Evolutionary conservation across 2,113 vertebrate genomes (phyloP), one percentile per base, ranked within the genome.

Genomic region (Todiramphus saurophagus): DNA sequence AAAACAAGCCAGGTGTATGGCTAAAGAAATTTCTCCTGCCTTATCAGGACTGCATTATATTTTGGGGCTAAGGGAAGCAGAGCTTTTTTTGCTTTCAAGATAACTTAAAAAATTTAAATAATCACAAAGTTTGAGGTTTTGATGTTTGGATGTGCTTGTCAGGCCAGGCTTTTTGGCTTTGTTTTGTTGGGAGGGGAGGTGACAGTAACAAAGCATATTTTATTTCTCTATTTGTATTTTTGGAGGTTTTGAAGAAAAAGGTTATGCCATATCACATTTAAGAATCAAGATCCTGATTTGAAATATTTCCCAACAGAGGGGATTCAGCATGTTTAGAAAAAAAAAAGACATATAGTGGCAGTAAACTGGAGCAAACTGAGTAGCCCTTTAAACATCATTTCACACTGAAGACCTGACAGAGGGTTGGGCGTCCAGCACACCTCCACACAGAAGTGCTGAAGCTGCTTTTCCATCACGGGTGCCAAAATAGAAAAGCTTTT

Each of bases 1-100:
- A 95, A 96, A 97, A 81, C 66, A 96, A 96, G 90, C 87, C 79
- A 94, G 91, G 96, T 96, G 75, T 79, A 94, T 5, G 20, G 94
- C 91, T 87, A 73, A 70, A 64, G 79, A 68, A 96, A 95, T 93
- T 93, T 92, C 92, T 91, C 79, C 84, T 69, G 17, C 31, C 56
- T 91, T 74, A 74, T 77, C 30, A 0, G 53, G 23, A 66, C 37
- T 62, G 11, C 66, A n/a, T 82, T 83, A 74, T 63, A 90, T 84
- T 97, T 97, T 96, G 48, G 87, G 87, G 84, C 48, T 96, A 88
- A 87, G 53, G 23, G 83, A 97, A 95, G 87, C 50, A 37, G 31
- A 92, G 31, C 6, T 28, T 85, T 76, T 74, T 60, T 9, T 33
- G 39, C 72, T 39, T 55, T 37, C 5, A 68, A 92, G 44, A 78